phyloP scores from a whole-genome alignment of 1,140 invertebrate species.

The Drosophila kikkawai region DNA sequence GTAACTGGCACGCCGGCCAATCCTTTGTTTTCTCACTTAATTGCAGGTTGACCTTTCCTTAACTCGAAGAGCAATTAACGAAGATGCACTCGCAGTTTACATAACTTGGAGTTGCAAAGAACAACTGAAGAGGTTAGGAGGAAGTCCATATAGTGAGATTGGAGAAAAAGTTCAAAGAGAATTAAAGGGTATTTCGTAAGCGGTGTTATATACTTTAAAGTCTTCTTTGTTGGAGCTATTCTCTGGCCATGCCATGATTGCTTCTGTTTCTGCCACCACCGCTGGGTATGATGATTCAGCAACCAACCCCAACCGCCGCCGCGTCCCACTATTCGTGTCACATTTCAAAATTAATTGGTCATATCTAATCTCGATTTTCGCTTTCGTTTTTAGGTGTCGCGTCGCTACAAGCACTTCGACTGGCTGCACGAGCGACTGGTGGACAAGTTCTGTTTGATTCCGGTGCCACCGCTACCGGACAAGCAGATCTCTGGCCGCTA shows the following conservation, averaged over 20 bases:
- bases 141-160: background rate
- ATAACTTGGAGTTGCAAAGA: constrained; percentile 7
- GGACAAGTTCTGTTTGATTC: constrained; percentile 97
- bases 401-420: constrained; percentile 99
- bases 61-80: constrained; percentile 8
- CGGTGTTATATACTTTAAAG: constrained; percentile 1
- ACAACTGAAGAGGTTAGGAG: background rate
- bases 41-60: constrained; percentile 9
- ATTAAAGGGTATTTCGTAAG: background rate
- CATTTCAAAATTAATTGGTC: constrained; percentile 68
- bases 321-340: constrained; percentile 19
- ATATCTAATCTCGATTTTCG: constrained; percentile 68
- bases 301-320: background rate
- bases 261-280: constrained; percentile 20
- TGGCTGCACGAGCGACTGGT: constrained; percentile 97
- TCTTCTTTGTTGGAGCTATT: constrained; percentile 22
- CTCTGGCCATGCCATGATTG: constrained; percentile 27
- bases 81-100: constrained; percentile 1
- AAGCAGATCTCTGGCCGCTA: constrained; percentile 98
- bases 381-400: constrained; percentile 86
- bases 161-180: no score
- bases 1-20: background rate
- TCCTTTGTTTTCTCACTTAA: constrained; percentile 20
- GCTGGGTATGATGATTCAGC: constrained; percentile 54
- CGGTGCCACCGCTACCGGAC: constrained; percentile 98